Evolutionary conservation across 2,113 vertebrate species (phyloP).

Genomic region (Puma concolor): DNA sequence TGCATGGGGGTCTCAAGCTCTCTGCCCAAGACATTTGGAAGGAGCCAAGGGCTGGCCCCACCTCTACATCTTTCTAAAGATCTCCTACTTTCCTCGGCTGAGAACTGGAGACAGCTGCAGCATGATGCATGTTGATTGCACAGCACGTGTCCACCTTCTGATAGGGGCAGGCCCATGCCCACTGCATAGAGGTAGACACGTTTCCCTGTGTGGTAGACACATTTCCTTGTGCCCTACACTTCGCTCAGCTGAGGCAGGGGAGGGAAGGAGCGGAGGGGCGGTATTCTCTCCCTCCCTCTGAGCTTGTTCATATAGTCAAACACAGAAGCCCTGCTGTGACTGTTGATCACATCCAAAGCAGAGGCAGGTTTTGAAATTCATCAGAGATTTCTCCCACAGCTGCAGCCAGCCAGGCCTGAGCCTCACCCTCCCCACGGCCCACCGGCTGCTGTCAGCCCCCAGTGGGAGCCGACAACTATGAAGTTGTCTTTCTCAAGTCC

Average conservation of each 20-base stretch:
- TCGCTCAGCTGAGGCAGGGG: not conserved
- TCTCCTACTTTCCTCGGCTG: rapidly evolving
- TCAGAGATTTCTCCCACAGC: constrained; percentile 21
- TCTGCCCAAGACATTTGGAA: not conserved
- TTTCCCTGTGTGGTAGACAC: not conserved
- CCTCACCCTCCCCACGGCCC: not conserved
- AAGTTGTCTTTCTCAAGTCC: not conserved
- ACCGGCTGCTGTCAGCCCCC: not conserved
- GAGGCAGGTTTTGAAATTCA: constrained; percentile 60
- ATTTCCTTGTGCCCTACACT: not conserved
- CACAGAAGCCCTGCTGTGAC: constrained; percentile 40
- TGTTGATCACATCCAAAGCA: constrained; percentile 41
- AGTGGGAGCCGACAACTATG: not conserved
- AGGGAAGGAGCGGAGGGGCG: not conserved
- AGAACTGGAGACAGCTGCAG: too few species aligned
- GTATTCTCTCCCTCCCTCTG: not conserved
- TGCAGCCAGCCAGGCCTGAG: not conserved
- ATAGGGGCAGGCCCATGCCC: not conserved
- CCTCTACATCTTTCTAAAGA: not conserved
- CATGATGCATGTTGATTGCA: not conserved
- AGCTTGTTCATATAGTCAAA: constrained; percentile 31
- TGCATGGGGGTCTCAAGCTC: rapidly evolving
- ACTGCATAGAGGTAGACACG: rapidly evolving
- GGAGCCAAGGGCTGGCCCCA: not conserved
- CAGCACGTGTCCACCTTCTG: rapidly evolving